These are phyloP conservation scores for Ischnura elegans DNA, from an alignment of 2,888 invertebrate genomes.

Conservation along the genomic window DNA sequence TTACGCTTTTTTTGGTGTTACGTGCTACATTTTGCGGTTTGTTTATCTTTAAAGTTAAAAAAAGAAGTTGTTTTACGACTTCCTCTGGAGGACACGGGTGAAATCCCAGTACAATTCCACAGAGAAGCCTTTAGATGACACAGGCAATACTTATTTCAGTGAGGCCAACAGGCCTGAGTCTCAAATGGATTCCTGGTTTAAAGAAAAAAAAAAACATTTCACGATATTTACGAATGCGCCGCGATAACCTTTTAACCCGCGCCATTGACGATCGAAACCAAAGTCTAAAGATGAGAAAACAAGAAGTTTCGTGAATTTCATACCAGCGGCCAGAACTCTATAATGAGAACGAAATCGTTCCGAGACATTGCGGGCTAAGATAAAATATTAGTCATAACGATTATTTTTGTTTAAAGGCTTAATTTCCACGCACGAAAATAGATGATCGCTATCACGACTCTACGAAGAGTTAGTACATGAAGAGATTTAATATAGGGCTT, in stretches of 20 bases:
- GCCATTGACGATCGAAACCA: background rate
- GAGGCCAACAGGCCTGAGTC: background rate
- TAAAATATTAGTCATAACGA: no score
- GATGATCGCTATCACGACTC: no score
- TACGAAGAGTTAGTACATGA: no score
- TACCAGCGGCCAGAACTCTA: background rate
- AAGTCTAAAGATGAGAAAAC: background rate
- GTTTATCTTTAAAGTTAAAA: no score
- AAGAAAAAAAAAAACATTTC: background rate
- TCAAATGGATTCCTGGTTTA: background rate
- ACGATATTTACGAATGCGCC: background rate
- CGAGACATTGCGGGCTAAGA: no score
- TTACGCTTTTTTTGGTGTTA: no score
- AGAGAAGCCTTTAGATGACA: background rate
- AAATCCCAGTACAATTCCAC: background rate
- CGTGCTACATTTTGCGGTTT: no score
- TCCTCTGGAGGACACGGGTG: background rate
- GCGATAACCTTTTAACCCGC: background rate
- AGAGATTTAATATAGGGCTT: no score
- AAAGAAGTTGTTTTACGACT: no score
- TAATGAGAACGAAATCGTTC: no score
- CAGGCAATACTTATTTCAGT: background rate
- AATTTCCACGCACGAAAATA: no score
- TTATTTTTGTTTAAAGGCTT: no score
- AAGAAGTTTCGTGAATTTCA: background rate